Evolutionary conservation across 2,797 vertebrate species (phyloP), one percentile per base, ranked within the genome.

Genomic region (Pipistrellus kuhlii): DNA sequence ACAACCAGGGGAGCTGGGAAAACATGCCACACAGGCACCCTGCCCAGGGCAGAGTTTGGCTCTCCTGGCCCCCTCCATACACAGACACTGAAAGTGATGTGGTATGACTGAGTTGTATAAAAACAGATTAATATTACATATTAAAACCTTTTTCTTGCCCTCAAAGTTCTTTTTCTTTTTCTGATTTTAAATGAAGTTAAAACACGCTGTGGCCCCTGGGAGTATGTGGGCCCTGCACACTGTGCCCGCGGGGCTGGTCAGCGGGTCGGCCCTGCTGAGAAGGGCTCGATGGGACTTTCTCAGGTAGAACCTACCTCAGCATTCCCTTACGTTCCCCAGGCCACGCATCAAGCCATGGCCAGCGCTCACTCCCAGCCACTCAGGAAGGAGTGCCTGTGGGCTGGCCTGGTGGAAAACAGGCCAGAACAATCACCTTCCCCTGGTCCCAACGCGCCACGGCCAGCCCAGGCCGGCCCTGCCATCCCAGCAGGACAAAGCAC

Each of bases 121-220:
- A 68, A 25, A 32, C 5, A 75, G 90, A 78, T 53, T 51, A 53
- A 23, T 62, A 59, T 90, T 84, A 51, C 25, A 53, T 44, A 18
- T 23, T 59, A 62, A 88, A 87, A 68, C 12, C 3, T 83, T 91
- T 66, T 57, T 27, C 86, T 64, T 71, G 35, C 55, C 23, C 59
- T 80, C 62, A 87, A 88, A 84, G 32, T 73, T 90, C 3, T 20
- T 69, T 91, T 76, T 71, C 6, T 88, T 80, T 48, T 57, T 88
- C 44, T 75, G 21, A 81, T 80, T 94, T 75, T 53, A 85, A 48
- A 73, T 77, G 18, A 95, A 85, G 62, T 30, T 11, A 53, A 87
- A 90, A 27, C 27, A 5, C 8, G 72, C 64, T 55, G 15, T 51
- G 38, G 2, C 38, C 14, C 64, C 9, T 62, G 15, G n/a, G 32